Base-by-base conservation (phyloP, 2,113 vertebrate species). In the Alosa alosa region DNA sequence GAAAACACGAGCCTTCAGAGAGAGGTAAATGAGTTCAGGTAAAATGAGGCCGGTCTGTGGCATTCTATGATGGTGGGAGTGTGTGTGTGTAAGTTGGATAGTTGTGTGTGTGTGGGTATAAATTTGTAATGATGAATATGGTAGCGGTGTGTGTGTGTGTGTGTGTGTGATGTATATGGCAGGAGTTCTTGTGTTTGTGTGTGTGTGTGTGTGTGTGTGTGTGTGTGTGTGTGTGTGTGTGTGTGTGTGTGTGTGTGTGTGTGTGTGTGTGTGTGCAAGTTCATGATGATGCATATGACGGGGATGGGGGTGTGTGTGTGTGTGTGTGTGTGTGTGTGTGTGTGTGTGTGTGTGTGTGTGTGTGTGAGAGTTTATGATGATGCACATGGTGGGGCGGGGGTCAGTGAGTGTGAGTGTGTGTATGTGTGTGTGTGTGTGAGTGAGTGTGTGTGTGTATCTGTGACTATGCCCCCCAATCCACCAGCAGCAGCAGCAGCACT, bases 371-470 rank as follows among this genome's bases (percentile, higher is more conserved):
- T 60, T 60, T 60, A 18, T 60, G 55, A 60, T 60, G 55, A 60
- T 60, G 20, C 18, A 60, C 22, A 22, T 60, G 55, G 18, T 22
- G 20, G 55, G 4, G 18, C 6, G 18, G 55, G 55, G 55, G 55
- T 60, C 55, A 60, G 55, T 6, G 55, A 6, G 55, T 22, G 18
- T 20, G 55, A 20, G 55, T 55, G 52, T 55, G 52, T 55, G 52
- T 52, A 2, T 52, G 50, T 13, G 50, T 13, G 11, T 55, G 3
- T 55, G 52, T 55, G 15, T 55, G 52, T 57, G 55, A 20, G 55
- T 81, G 20, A 22, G 47, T 49, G 47, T 49, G 47, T 11, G 47
- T 83, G 86, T 85, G 88, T 87, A 89, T 86, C 41, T 81, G 15
- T 52, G 55, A 88, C 83, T 13, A 84, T 89, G 88, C 89, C 57